phyloP scores from a whole-genome alignment of 2,888 invertebrate genomes.

The Brassicogethes aeneus region DNA sequence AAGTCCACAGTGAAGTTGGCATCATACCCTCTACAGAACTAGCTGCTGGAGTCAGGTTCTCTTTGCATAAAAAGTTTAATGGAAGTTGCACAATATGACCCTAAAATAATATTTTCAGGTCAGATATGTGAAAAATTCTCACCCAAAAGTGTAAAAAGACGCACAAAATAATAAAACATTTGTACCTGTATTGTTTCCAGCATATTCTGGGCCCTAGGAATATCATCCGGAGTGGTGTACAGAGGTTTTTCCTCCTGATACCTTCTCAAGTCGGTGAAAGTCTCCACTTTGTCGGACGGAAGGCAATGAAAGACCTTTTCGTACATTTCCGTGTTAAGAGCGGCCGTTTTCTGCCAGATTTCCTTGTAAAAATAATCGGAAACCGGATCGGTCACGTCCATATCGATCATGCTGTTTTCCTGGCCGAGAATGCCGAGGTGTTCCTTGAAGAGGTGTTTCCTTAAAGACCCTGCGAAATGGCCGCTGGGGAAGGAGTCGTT shows the following conservation, averaged over 20 bases:
- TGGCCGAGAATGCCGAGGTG: conserved; percentile 69
- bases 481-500: conserved; percentile 75
- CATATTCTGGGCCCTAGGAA: conserved; percentile 60
- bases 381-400: conserved; percentile 73
- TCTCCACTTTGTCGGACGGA: conserved; percentile 74
- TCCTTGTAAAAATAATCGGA: conserved; percentile 74
- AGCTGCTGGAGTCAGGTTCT: conserved; percentile 73
- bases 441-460: conserved; percentile 82
- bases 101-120: conserved; percentile 34
- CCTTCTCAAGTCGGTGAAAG: conserved; percentile 66
- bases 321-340: conserved; percentile 77
- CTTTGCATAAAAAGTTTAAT: conserved; percentile 78
- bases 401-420: conserved; percentile 33
- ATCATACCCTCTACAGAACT: conserved; percentile 85
- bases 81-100: conserved; percentile 87
- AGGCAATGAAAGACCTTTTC: conserved; percentile 87
- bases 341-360: conserved; percentile 74
- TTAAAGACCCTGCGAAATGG: conserved; percentile 73
- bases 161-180: conserved; percentile 1
- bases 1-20: conserved; percentile 91
- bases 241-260: conserved; percentile 68
- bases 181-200: conserved; percentile 63
- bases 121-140: too few species aligned
- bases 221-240: conserved; percentile 64
- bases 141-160: too few species aligned